Conservation (phyloP, 1,140 invertebrate species). For the Trialeurodes vaporariorum region DNA sequence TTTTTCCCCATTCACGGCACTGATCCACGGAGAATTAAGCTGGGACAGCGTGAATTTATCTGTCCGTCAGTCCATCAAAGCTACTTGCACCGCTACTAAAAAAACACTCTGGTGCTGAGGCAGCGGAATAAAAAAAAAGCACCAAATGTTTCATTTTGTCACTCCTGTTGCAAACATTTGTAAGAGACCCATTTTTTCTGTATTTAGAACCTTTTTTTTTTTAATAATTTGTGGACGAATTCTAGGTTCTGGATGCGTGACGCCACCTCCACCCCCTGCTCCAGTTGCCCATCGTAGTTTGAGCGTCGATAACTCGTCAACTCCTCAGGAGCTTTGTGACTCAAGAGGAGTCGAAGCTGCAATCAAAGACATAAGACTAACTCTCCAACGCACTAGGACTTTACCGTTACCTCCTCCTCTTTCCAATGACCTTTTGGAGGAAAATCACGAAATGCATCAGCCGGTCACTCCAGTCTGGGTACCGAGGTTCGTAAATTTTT, state of each 20-base stretch:
- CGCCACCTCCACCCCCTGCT: slow-evolving; percentile 16
- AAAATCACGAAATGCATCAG: slow-evolving; percentile 36
- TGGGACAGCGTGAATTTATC: too few relatives aligned
- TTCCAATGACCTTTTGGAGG: slow-evolving; percentile 37
- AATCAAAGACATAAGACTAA: slow-evolving; percentile 67
- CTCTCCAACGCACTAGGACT: slow-evolving; percentile 61
- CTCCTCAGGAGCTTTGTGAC: slow-evolving; percentile 47
- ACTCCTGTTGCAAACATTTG: too few relatives aligned
- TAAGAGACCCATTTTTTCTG: too few relatives aligned
- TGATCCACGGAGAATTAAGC: too few relatives aligned
- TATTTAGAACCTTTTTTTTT: too few relatives aligned
- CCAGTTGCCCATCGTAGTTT: slow-evolving; percentile 13
- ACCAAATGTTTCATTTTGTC: too few relatives aligned
- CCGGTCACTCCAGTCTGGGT: slow-evolving; percentile 47
- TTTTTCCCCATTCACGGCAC: too few relatives aligned
- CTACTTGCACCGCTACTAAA: too few relatives aligned
- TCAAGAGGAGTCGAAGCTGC: slow-evolving; percentile 52
- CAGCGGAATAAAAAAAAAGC: too few relatives aligned
- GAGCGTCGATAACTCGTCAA: slow-evolving; percentile 41
- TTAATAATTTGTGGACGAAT: too few relatives aligned
- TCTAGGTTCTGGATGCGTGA: not conserved
- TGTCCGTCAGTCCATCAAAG: too few relatives aligned
- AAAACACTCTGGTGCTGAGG: too few relatives aligned
- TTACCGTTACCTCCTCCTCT: slow-evolving; percentile 41
- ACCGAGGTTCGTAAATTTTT: slow-evolving; percentile 37